Evolutionary conservation across 2,113 vertebrate genomes (phyloP), one percentile per base, ranked within the genome.

Genomic region (Channa argus): DNA sequence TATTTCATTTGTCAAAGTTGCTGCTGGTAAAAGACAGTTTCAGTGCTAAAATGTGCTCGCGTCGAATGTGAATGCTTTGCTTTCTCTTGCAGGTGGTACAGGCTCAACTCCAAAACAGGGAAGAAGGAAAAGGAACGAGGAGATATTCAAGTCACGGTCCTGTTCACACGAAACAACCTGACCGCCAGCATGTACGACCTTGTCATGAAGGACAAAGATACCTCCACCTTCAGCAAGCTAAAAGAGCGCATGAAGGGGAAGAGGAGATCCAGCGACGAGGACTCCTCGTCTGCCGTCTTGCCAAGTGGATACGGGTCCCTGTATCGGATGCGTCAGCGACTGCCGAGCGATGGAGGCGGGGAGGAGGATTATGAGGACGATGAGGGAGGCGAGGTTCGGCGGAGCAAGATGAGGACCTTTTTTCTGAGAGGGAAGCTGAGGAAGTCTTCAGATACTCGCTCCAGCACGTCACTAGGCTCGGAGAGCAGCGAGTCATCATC

Each of bases 121-220:
- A 98, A 97, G 92, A 98, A 97, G 86, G 98, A 98, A 89, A 99
- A 99, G 84, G 98, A 99, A 3, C 95, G 98, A 0, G 98, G 98
- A 0, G 97, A 99, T 92, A 95, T 99, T 58, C 95, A 97, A 71
- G 89, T 98, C 71, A 95, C 92, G 56, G 91, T 98, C 61, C 96
- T 96, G 93, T 99, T 99, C 85, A 98, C 95, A 0, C 91, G 96
- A 2, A 95, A 97, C 95, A 98, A 89, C 91, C 86, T 99, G 71
- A 97, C 97, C 0, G 98, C 98, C 91, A 99, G 98, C 92, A 99
- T 99, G 98, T 99, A 98, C 0, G 97, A 99, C 93, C 94, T 99
- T 3, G 98, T 97, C 36, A 69, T 95, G 79, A 98, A 98, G 90
- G 98, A 99, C 86, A 99, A 98, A 82, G 85, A 94, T 0, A 91